Percentiles rank a stretch among this genome's conserved stretches.
Conservation (phyloP, 2,797 vertebrate genomes). For the Schizopygopsis malacanthus region DNA sequence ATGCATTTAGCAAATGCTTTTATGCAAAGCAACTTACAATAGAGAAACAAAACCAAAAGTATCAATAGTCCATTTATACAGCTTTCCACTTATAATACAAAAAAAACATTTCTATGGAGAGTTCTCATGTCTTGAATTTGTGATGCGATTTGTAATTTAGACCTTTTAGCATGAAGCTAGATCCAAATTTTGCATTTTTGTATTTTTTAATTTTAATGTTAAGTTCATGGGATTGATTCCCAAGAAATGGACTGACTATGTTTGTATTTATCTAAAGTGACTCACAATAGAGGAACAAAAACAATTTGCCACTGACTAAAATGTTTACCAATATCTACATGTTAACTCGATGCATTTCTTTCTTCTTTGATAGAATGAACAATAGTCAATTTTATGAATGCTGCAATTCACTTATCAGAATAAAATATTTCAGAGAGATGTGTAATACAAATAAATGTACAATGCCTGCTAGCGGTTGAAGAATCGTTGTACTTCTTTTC, state of each 20-base stretch:
- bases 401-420: not conserved
- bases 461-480: not conserved
- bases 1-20: not conserved
- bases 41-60: too few relatives aligned
- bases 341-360: not conserved
- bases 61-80: not conserved
- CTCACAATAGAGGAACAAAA: not conserved
- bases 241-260: not conserved
- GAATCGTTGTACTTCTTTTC: slow-evolving; percentile 1
- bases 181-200: too few relatives aligned
- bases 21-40: too few relatives aligned
- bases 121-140: not conserved
- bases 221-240: too few relatives aligned
- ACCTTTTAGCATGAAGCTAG: too few relatives aligned
- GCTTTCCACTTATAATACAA: not conserved
- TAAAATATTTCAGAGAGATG: not conserved
- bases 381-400: not conserved
- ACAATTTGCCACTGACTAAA: not conserved
- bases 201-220: too few relatives aligned
- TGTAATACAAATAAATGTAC: not conserved
- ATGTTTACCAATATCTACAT: not conserved
- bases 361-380: not conserved
- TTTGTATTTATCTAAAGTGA: too few relatives aligned
- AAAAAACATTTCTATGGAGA: not conserved
- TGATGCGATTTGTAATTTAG: too few relatives aligned